A percentile compares a stretch with the other conserved stretches of the same genome.
phyloP scores from a whole-genome alignment of 2,113 vertebrate genomes.

The Centropristis striata region DNA sequence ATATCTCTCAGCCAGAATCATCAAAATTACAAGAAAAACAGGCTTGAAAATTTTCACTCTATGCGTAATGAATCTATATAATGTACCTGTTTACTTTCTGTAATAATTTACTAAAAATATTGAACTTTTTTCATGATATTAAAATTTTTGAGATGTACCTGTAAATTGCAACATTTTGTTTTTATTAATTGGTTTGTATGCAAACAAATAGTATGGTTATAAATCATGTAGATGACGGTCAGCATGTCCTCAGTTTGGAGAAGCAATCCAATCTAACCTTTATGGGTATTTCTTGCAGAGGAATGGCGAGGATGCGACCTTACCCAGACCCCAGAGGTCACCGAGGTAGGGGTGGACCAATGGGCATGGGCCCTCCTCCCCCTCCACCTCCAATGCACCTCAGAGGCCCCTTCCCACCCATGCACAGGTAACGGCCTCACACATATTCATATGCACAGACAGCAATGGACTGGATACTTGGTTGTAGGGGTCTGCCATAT shows the following conservation, averaged over 20 bases:
- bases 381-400: constrained; percentile 76
- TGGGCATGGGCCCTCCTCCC: constrained; percentile 76
- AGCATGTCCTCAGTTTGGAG: too few species aligned
- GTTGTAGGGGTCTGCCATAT: too few species aligned
- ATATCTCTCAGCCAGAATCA: too few species aligned
- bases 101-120: too few species aligned
- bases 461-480: not conserved
- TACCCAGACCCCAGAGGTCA: constrained; percentile 81
- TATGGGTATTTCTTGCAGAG: constrained; percentile 66
- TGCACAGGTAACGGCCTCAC: constrained; percentile 74
- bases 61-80: too few species aligned
- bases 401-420: constrained; percentile 79
- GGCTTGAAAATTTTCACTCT: too few species aligned
- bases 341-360: constrained; percentile 71
- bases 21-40: too few species aligned
- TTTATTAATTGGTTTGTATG: not conserved
- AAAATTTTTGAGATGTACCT: too few species aligned
- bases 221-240: too few species aligned
- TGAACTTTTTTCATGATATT: too few species aligned
- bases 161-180: not conserved
- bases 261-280: not conserved
- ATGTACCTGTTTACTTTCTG: too few species aligned
- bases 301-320: constrained; percentile 83
- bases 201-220: not conserved
- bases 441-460: not conserved